Evolutionary conservation across 2,113 vertebrate genomes (phyloP), one percentile per base, ranked within the genome.

Genomic region (Lipotes vexillifer): DNA sequence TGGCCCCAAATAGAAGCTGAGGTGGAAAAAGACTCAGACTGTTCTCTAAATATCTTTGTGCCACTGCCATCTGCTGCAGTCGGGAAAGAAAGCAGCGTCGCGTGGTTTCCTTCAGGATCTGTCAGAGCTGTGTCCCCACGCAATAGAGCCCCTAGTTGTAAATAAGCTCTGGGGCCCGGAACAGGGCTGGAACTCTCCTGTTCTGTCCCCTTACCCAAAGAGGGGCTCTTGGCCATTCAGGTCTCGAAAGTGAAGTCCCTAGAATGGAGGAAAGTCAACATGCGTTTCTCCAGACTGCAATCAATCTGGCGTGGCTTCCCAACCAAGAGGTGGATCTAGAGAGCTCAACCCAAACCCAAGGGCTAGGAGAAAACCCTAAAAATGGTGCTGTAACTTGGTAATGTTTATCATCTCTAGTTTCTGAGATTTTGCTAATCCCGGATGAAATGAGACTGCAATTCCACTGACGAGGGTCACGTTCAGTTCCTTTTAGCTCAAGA

Each of bases 1-100:
- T 36, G 52, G 59, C 61, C 82, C 71, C 90, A 89, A 65, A 87
- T 36, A 92, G 94, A 96, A 96, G 78, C 86, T 89, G 89, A 31
- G 85, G 65, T 88, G 63, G 69, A 92, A 57, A 41, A 72, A 86
- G 85, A 59, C 90, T 86, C 88, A 17, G 81, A 49, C 61, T 86
- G 55, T 33, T 97, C 87, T 83, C 90, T 44, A 63, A 92, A 92
- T 86, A 93, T 63, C 87, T 89, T 61, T 41, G 5, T 25, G 86
- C 31, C 49, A 36, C 59, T 69, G 46, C n/a, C 92, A 55, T 85
- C 89, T 94, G 93, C 80, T 44, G 82, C 82, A 91, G 69, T 49
- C 33, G n/a, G 71, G 66, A 74, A 65, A 61, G 83, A 59, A 71
- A 66, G 77, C 61, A 55, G 49, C 38, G 2, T 38, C 49, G 23